Evolutionary conservation across 1,140 invertebrate species (phyloP).

Genomic region (Babylonia areolata): DNA sequence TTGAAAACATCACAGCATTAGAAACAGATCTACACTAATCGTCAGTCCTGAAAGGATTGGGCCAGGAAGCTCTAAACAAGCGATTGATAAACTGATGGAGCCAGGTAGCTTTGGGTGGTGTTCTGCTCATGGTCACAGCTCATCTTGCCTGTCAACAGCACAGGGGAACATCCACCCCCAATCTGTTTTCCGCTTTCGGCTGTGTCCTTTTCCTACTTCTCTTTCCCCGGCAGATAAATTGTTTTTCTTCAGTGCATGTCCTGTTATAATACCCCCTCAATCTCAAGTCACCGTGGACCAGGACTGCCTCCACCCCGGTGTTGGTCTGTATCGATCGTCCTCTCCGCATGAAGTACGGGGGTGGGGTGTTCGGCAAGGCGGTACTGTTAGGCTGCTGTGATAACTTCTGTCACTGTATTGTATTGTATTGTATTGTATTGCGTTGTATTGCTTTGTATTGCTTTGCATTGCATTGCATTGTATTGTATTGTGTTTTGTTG

Average conservation of each 20-base stretch:
- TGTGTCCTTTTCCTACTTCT: background rate
- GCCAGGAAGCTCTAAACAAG: slow-evolving; percentile 29
- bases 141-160: background rate
- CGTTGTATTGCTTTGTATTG: no score
- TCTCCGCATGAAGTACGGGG: background rate
- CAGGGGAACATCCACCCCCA: background rate
- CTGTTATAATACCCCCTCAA: slow-evolving; percentile 1
- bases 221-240: background rate
- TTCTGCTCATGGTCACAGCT: background rate
- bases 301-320: background rate
- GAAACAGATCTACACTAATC: slow-evolving; percentile 55
- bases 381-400: background rate
- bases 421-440: background rate
- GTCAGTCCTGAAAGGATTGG: slow-evolving; percentile 39
- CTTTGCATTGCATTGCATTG: no score
- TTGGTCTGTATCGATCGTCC: background rate
- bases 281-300: background rate
- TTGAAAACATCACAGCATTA: slow-evolving; percentile 43
- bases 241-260: background rate
- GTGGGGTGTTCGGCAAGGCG: background rate
- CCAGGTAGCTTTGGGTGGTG: slow-evolving; percentile 25
- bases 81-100: slow-evolving; percentile 51
- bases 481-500: no score
- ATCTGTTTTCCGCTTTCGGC: background rate
- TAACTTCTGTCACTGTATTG: background rate